phyloP scores from a whole-genome alignment of 2,888 invertebrate genomes.

The Aphidius colemani region DNA sequence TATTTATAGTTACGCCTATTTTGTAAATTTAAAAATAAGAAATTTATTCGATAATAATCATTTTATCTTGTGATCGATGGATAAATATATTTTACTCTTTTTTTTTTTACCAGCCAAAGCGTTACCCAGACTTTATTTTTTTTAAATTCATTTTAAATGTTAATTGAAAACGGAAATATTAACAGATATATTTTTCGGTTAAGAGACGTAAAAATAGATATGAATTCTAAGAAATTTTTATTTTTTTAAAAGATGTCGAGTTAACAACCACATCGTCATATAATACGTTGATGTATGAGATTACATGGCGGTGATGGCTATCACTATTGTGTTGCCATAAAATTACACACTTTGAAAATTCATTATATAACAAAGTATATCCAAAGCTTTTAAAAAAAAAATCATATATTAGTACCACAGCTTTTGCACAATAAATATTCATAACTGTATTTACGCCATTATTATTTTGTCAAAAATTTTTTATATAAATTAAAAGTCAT shows the following conservation, averaged over 20 bases:
- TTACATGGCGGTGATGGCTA: conserved; percentile 43
- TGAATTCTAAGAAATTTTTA: background rate
- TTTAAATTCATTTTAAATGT: background rate
- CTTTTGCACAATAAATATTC: no score
- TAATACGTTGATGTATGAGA: conserved; percentile 31
- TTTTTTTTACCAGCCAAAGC: background rate
- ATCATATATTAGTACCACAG: no score
- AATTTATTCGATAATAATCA: no score
- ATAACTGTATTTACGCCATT: no score
- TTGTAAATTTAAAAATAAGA: no score
- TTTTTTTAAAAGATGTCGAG: background rate
- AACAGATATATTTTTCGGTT: background rate
- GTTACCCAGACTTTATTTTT: background rate
- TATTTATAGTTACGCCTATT: background rate
- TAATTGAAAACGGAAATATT: background rate
- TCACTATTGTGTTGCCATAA: conserved; percentile 44
- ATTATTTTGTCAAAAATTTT: no score
- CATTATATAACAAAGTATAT: conserved; percentile 42
- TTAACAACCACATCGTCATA: conserved; percentile 4
- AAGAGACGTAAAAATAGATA: background rate
- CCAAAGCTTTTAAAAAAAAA: background rate
- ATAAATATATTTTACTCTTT: background rate
- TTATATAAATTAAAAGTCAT: no score
- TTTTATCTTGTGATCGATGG: background rate
- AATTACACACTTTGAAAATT: conserved; percentile 49